phyloP scores from a whole-genome alignment of 2,888 invertebrate genomes.

The Eristalinus aeneus region DNA sequence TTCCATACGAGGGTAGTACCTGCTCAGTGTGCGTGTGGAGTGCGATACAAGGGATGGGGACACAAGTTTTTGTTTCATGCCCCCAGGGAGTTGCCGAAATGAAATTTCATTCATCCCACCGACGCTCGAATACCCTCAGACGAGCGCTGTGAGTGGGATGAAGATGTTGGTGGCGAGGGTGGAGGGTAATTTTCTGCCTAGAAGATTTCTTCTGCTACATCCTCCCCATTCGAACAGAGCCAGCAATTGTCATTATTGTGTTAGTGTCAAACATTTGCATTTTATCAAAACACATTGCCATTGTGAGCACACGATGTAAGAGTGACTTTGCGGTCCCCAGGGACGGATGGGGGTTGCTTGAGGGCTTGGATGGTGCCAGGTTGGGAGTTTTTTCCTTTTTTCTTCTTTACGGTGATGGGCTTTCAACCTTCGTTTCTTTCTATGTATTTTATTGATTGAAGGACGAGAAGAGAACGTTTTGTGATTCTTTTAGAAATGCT shows the following conservation, averaged over 20 bases:
- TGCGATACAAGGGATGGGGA: conserved; percentile 26
- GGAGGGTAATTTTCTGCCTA: conserved; percentile 51
- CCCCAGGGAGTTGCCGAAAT: conserved; percentile 69
- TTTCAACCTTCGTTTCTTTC: background rate
- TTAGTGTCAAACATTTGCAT: conserved; percentile 73
- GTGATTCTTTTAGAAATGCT: background rate
- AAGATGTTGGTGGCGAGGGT: conserved; percentile 6
- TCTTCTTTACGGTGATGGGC: conserved; percentile 2
- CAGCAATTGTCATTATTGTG: conserved; percentile 71
- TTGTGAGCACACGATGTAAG: conserved; percentile 16
- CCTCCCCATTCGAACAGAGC: conserved; percentile 13
- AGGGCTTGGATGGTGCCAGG: background rate
- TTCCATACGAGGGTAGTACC: conserved; percentile 27
- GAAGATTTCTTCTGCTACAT: conserved; percentile 1
- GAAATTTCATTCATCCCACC: conserved; percentile 61
- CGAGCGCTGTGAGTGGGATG: background rate
- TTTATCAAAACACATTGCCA: conserved; percentile 66
- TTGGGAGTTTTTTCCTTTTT: background rate
- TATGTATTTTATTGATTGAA: background rate
- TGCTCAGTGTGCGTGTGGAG: conserved; percentile 20
- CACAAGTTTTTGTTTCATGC: conserved; percentile 63
- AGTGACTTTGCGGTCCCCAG: conserved; percentile 19
- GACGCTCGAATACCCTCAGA: background rate
- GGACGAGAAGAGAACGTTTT: background rate
- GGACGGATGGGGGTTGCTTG: conserved; percentile 26